Evolutionary conservation across 1,140 invertebrate species (phyloP).

Genomic region (Euwallacea fornicatus): DNA sequence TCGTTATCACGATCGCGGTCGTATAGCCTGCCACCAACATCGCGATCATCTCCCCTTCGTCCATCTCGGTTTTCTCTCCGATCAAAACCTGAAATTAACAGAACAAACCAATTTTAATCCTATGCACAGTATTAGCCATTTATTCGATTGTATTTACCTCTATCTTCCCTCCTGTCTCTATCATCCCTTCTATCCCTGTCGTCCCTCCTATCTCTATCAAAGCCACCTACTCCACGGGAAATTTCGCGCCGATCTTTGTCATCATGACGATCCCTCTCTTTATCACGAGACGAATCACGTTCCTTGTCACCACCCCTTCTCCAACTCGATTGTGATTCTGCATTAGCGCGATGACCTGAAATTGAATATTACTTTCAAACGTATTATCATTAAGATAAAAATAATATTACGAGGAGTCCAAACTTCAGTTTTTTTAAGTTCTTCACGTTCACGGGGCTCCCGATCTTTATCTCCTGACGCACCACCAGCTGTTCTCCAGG

Average conservation of each 20-base stretch:
- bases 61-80: conserved; percentile 18
- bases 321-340: conserved; percentile 9
- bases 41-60: conserved; percentile 9
- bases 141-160: too few species aligned
- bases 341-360: conserved; percentile 12
- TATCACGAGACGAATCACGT: conserved; percentile 1
- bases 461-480: conserved; percentile 24
- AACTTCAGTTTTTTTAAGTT: conserved; percentile 19
- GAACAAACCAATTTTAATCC: too few species aligned
- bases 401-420: conserved; percentile 23
- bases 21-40: background rate
- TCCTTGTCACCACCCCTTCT: conserved; percentile 1
- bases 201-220: conserved; percentile 13
- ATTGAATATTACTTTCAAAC: background rate
- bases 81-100: conserved; percentile 3
- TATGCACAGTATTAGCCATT: too few species aligned
- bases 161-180: background rate
- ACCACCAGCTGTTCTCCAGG: conserved; percentile 21
- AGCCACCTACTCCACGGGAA: conserved; percentile 11
- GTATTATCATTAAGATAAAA: background rate
- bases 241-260: conserved; percentile 24
- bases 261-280: conserved; percentile 1
- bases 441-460: background rate
- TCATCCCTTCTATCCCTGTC: conserved; percentile 16
- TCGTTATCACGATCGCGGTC: conserved; percentile 5